Conservation (phyloP, 2,113 vertebrate species). For the Echinops telfairi region DNA sequence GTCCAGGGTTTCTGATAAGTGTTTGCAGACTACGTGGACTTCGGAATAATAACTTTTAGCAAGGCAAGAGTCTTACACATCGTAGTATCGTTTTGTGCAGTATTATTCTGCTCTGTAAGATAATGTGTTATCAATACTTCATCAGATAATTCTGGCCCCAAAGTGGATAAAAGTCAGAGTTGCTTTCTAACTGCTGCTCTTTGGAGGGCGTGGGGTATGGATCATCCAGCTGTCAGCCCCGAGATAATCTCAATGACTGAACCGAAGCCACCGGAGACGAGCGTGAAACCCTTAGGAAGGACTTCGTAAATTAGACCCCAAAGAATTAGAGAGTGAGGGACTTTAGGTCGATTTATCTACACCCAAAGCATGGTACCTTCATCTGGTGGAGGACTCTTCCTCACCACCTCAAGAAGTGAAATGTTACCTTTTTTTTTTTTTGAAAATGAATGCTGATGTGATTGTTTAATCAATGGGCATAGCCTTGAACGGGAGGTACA, state of each 20-base stretch:
- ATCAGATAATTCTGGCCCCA: conserved; percentile 85
- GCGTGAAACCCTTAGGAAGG: conserved; percentile 65
- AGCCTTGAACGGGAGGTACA: conserved; percentile 61
- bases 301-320: conserved; percentile 63
- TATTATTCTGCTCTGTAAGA: conserved; percentile 88
- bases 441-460: conserved; percentile 29
- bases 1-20: conserved; percentile 90
- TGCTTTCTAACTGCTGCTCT: conserved; percentile 77
- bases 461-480: conserved; percentile 63
- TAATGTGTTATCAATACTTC: conserved; percentile 88
- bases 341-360: conserved; percentile 47
- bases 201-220: conserved; percentile 83
- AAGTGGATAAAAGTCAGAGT: conserved; percentile 83
- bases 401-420: conserved; percentile 38
- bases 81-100: conserved; percentile 87
- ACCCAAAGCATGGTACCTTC: conserved; percentile 45
- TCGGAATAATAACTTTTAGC: conserved; percentile 88
- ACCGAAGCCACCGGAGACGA: conserved; percentile 78
- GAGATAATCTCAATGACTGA: conserved; percentile 87
- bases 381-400: conserved; percentile 47
- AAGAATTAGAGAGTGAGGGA: conserved; percentile 53
- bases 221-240: conserved; percentile 84
- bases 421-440: conserved; percentile 58
- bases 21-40: conserved; percentile 89
- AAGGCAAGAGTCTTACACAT: conserved; percentile 85